Percentiles rank a stretch among this genome's conserved stretches.
phyloP scores from a whole-genome alignment of 2,888 invertebrate genomes.

The Ormyrus rosae region DNA sequence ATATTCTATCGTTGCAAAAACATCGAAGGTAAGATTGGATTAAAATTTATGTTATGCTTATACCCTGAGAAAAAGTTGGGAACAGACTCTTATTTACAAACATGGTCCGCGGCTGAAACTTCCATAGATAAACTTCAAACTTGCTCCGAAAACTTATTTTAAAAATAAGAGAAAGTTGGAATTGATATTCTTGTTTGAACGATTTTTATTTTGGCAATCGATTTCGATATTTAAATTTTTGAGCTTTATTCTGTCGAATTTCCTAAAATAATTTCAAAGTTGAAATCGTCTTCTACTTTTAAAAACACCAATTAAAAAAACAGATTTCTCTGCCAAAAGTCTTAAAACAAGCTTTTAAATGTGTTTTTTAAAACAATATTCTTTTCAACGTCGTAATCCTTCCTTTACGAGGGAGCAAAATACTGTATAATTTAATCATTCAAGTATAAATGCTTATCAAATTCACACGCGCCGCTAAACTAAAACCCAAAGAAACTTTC shows the following conservation, averaged over 20 bases:
- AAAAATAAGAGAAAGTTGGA: slow-evolving; percentile 9
- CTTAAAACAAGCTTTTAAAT: too few species aligned
- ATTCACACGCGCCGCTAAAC: not conserved
- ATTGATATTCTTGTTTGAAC: not conserved
- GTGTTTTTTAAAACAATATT: too few species aligned
- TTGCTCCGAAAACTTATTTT: slow-evolving; percentile 30
- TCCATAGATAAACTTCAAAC: slow-evolving; percentile 18
- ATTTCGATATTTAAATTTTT: not conserved
- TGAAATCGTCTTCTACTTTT: too few species aligned
- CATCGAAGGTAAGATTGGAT: not conserved
- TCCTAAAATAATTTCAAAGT: too few species aligned
- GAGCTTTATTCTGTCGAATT: too few species aligned
- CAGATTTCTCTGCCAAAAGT: too few species aligned
- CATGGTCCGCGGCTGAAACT: slow-evolving; percentile 9
- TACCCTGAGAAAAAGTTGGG: slow-evolving; percentile 13
- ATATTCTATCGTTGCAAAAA: too few species aligned
- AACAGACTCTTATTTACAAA: slow-evolving; percentile 24
- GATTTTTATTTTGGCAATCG: not conserved
- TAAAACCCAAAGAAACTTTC: not conserved
- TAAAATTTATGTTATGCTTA: not conserved
- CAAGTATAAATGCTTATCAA: not conserved
- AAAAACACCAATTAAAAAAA: too few species aligned
- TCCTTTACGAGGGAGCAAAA: too few species aligned
- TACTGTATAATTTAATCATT: not conserved
- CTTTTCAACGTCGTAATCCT: too few species aligned